These are phyloP conservation scores for Serranus cabrilla DNA, from an alignment of 2,797 vertebrate species.

Conservation along the genomic window DNA sequence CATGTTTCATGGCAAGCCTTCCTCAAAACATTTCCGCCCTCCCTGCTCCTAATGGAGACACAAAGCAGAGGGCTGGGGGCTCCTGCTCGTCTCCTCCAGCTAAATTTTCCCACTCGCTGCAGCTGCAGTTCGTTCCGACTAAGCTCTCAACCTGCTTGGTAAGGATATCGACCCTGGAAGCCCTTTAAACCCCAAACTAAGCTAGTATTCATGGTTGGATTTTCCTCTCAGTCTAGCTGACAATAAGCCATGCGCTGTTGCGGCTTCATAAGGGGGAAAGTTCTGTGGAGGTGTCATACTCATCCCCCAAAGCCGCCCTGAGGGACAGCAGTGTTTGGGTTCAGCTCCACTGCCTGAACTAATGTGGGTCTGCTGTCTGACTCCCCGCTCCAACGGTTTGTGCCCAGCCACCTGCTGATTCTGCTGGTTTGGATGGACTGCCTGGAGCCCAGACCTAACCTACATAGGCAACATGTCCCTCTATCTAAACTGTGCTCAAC, in stretches of 20 bases:
- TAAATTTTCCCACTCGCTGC: constrained; percentile 25
- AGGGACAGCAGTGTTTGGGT: constrained; percentile 74
- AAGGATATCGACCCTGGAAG: constrained; percentile 57
- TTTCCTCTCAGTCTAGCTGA: constrained; percentile 70
- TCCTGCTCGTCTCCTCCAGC: constrained; percentile 37
- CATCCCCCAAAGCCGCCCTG: constrained; percentile 68
- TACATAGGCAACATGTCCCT: constrained; percentile 71
- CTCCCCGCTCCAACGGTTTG: constrained; percentile 69
- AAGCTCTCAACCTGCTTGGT: constrained; percentile 67
- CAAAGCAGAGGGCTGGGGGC: constrained; percentile 65
- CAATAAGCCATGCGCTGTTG: constrained; percentile 63
- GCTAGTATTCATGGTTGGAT: constrained; percentile 69
- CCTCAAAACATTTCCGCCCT: constrained; percentile 75
- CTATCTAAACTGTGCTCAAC: constrained; percentile 46
- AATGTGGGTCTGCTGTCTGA: constrained; percentile 77
- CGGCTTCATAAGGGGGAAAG: constrained; percentile 46
- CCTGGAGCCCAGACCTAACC: constrained; percentile 77
- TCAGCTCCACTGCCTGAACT: constrained; percentile 78
- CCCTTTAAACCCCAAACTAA: constrained; percentile 70
- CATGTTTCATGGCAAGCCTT: constrained; percentile 75
- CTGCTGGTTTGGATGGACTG: constrained; percentile 71
- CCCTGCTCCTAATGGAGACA: constrained; percentile 62
- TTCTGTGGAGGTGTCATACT: constrained; percentile 72
- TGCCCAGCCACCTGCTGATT: constrained; percentile 79
- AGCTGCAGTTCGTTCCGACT: constrained; percentile 21